A percentile compares a stretch with the other conserved stretches of the same genome.
Evolutionary conservation across 1,140 invertebrate species (phyloP).

Genomic region (Trichogramma pretiosum): DNA sequence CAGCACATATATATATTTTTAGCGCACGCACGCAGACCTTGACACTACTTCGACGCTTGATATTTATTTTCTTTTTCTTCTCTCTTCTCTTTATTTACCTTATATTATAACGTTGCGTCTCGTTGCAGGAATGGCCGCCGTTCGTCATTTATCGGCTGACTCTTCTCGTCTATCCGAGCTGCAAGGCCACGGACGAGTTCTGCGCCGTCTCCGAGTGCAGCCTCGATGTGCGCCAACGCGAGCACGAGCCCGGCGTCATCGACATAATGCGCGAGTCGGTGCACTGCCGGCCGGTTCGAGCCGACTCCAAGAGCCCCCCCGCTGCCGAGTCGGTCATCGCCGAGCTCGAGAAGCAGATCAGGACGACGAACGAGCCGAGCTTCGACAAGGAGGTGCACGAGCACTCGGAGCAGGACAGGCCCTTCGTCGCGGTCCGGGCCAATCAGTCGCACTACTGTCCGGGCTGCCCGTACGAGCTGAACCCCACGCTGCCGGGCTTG

Average conservation of each 20-base stretch:
- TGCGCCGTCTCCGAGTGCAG: constrained; percentile 34
- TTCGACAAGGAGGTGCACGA: constrained; percentile 33
- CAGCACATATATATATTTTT: no score
- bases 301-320: constrained; percentile 13
- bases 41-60: no score
- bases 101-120: not conserved
- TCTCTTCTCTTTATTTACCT: constrained; percentile 4
- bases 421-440: constrained; percentile 35
- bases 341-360: not conserved
- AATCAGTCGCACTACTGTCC: constrained; percentile 32
- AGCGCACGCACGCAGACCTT: no score
- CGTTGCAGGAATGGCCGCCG: constrained; percentile 30
- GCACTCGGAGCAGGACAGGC: constrained; percentile 27
- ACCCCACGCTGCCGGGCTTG: constrained; percentile 35
- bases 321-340: constrained; percentile 20
- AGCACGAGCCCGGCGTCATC: constrained; percentile 25
- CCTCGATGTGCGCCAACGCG: constrained; percentile 31
- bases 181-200: constrained; percentile 19
- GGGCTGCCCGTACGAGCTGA: constrained; percentile 40
- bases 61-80: constrained; percentile 1
- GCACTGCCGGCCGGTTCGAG: constrained; percentile 28
- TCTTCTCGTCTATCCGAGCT: constrained; percentile 30
- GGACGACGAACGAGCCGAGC: not conserved
- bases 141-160: constrained; percentile 31
- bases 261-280: constrained; percentile 29